These are phyloP conservation scores for Cataglyphis livida DNA, from an alignment of 2,888 invertebrate species.

Conservation along the genomic window DNA sequence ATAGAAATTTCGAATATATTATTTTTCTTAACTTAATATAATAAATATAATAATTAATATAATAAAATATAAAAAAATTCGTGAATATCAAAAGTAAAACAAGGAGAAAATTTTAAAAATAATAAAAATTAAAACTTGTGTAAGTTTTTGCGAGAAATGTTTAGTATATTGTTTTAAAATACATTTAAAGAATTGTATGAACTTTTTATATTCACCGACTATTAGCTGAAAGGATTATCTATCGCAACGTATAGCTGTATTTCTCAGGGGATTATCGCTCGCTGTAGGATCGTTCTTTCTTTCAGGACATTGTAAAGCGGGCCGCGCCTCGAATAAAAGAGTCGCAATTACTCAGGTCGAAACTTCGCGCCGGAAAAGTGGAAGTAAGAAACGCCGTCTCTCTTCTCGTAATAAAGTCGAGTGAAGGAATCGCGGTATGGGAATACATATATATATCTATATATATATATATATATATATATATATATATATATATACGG, in stretches of 20 bases:
- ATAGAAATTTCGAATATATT: not conserved
- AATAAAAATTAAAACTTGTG: not conserved
- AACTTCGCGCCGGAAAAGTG: slow-evolving; percentile 9
- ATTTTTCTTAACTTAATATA: not conserved
- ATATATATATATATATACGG: not conserved
- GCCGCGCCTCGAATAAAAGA: slow-evolving; percentile 1
- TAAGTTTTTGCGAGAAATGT: not conserved
- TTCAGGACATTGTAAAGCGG: not conserved
- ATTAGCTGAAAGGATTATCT: slow-evolving; percentile 4
- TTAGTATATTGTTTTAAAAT: slow-evolving; percentile 1
- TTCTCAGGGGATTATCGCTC: slow-evolving; percentile 1
- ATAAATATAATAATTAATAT: too few species aligned
- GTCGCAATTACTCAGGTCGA: slow-evolving; percentile 36
- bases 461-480: not conserved
- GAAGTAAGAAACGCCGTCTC: slow-evolving; percentile 22
- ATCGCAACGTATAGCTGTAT: not conserved
- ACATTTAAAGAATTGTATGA: not conserved
- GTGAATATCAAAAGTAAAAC: not conserved
- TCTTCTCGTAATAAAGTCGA: slow-evolving; percentile 45
- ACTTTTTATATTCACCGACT: not conserved
- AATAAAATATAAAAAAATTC: not conserved
- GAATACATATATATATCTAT: slow-evolving; percentile 7
- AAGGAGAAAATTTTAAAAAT: not conserved
- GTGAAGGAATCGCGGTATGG: slow-evolving; percentile 22
- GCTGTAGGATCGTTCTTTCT: not conserved